Evolutionary conservation across 37 sponge, comb jelly and placozoan species (phyloP).

Genomic region (Lycopodina hypogea): DNA sequence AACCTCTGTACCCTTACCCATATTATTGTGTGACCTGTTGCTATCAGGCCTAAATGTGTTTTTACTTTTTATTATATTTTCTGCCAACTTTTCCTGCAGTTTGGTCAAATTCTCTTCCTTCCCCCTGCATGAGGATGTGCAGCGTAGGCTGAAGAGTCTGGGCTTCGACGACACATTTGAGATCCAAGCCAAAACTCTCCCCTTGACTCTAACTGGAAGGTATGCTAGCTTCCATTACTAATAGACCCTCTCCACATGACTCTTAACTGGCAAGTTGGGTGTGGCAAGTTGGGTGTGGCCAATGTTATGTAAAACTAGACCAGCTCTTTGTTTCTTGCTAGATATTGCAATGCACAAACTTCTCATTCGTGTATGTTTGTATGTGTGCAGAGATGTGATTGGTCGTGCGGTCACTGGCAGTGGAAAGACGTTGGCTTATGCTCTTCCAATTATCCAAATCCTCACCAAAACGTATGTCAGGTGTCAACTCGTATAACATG

Average conservation of each 20-base stretch:
- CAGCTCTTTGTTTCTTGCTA: no score
- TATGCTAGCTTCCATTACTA: background rate
- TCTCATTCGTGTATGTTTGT: no score
- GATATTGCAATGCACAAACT: no score
- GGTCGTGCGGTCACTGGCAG: slow-evolving; percentile 59
- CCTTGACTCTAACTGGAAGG: slow-evolving; percentile 43
- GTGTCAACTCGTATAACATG: background rate
- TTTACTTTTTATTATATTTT: no score
- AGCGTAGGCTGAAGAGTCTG: slow-evolving; percentile 2
- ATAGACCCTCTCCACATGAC: no score
- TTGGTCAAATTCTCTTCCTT: slow-evolving; percentile 9
- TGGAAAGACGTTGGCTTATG: slow-evolving; percentile 61
- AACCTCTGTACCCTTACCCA: no score
- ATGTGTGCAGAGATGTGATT: slow-evolving; percentile 38
- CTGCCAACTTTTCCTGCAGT: no score
- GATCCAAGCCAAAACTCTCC: slow-evolving; percentile 50
- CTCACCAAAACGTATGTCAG: slow-evolving; percentile 12
- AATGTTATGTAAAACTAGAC: no score
- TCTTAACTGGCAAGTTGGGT: no score
- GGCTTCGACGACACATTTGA: slow-evolving; percentile 42
- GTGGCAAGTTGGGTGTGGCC: no score
- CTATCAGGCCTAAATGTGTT: no score
- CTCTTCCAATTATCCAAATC: slow-evolving; percentile 49
- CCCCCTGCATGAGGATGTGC: background rate
- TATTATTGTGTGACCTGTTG: no score